Percentiles rank a stretch among this genome's conserved stretches.
These are phyloP conservation scores for Drosophila cracens DNA, from an alignment of 2,888 invertebrate genomes.

Conservation along the genomic window DNA sequence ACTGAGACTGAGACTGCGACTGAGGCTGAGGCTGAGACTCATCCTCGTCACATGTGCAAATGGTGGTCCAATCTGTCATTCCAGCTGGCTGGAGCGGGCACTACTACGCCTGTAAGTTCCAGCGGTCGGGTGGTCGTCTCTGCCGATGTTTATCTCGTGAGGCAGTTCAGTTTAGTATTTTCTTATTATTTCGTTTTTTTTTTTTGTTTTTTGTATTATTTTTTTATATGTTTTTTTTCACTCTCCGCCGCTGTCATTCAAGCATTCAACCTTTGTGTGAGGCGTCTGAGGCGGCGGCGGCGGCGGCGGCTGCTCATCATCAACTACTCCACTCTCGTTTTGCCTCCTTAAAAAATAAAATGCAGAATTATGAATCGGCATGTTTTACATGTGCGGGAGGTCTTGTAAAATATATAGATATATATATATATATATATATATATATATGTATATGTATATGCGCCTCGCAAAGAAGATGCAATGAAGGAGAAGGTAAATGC, in stretches of 20 bases:
- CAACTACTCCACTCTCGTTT: constrained; percentile 55
- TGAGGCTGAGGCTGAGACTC: constrained; percentile 9
- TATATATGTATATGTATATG: background rate
- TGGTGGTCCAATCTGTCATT: constrained; percentile 68
- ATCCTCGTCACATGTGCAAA: constrained; percentile 60
- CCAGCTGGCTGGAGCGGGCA: constrained; percentile 46
- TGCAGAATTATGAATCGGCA: constrained; percentile 82
- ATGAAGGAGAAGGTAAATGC: constrained; percentile 7
- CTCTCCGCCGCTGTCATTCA: constrained; percentile 62
- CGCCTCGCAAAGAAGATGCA: background rate
- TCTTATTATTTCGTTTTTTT: constrained; percentile 24
- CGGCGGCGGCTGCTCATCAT: constrained; percentile 40
- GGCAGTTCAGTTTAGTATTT: constrained; percentile 52
- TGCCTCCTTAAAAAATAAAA: constrained; percentile 66
- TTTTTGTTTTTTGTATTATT: constrained; percentile 6
- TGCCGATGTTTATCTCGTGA: constrained; percentile 60
- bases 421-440: background rate
- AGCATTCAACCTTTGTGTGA: constrained; percentile 63
- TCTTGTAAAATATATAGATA: constrained; percentile 60
- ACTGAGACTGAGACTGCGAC: background rate
- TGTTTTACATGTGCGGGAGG: constrained; percentile 83
- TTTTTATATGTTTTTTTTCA: constrained; percentile 10
- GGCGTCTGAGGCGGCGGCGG: constrained; percentile 33
- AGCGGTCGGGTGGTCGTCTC: constrained; percentile 62
- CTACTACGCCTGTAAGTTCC: constrained; percentile 28